These are phyloP conservation scores for Ataeniobius toweri DNA, from an alignment of 2,797 vertebrate species.

Conservation along the genomic window DNA sequence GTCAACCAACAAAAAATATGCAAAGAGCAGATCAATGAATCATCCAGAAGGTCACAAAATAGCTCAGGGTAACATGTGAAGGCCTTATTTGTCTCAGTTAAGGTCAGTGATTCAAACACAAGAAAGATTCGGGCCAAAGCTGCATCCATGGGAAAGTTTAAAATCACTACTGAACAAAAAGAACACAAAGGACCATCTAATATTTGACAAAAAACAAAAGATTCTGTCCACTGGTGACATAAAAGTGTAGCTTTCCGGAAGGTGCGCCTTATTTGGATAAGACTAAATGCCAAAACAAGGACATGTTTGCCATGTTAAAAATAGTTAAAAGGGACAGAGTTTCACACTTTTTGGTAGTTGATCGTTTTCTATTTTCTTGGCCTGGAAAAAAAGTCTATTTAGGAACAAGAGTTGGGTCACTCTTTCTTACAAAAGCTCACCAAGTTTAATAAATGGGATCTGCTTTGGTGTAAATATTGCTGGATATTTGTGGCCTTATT, in stretches of 20 bases:
- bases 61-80: neutral
- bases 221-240: neutral
- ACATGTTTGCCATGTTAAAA: neutral
- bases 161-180: neutral
- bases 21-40: neutral
- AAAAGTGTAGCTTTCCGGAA: neutral
- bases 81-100: neutral
- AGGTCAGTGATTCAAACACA: neutral
- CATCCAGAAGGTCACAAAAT: neutral
- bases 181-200: neutral
- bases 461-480: neutral
- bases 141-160: neutral
- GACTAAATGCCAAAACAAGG: neutral
- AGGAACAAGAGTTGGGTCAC: neutral
- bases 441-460: neutral
- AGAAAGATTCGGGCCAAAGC: neutral
- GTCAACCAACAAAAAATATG: neutral
- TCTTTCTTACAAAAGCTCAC: neutral
- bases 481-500: neutral
- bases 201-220: neutral
- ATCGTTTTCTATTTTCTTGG: neutral
- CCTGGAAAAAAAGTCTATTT: neutral
- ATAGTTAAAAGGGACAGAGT: neutral
- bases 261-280: neutral
- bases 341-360: neutral